phyloP scores from a whole-genome alignment of 2,113 vertebrate species.

The Rhea pennata region DNA sequence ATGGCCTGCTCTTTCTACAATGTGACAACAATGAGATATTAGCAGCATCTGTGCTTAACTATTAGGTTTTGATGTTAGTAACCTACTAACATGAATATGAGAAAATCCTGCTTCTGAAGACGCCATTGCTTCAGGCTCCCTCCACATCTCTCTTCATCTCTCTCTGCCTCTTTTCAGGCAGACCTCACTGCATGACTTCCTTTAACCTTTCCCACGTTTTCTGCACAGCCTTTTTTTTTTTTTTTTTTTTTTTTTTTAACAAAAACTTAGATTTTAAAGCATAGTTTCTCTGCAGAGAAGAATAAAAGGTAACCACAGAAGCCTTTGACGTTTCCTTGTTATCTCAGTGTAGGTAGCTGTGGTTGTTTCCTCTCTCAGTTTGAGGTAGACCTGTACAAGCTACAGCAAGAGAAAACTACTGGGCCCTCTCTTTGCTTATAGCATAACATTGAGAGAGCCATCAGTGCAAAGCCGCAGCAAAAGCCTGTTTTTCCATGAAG shows the following conservation, averaged over 20 bases:
- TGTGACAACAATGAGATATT: neutral
- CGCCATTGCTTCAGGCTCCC: neutral
- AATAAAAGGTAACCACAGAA: neutral
- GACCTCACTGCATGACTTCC: neutral
- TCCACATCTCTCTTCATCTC: neutral
- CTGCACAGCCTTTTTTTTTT: neutral
- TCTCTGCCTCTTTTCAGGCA: neutral
- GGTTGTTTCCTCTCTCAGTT: neutral
- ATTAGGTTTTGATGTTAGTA: neutral
- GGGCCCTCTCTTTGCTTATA: neutral
- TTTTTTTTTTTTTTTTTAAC: neutral
- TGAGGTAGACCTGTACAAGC: neutral
- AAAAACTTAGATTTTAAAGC: neutral
- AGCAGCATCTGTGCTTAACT: neutral
- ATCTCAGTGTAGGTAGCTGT: neutral
- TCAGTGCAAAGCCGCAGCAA: slow-evolving; percentile 51
- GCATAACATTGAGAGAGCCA: neutral
- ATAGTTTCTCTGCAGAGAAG: neutral
- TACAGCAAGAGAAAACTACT: neutral
- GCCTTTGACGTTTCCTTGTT: neutral
- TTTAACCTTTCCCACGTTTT: neutral
- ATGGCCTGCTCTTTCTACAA: neutral
- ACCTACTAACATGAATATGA: neutral
- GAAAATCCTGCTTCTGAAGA: neutral
- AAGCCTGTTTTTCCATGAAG: slow-evolving; percentile 48